Evolutionary conservation across 2,888 invertebrate genomes (phyloP).

Genomic region (Celastrina argiolus): DNA sequence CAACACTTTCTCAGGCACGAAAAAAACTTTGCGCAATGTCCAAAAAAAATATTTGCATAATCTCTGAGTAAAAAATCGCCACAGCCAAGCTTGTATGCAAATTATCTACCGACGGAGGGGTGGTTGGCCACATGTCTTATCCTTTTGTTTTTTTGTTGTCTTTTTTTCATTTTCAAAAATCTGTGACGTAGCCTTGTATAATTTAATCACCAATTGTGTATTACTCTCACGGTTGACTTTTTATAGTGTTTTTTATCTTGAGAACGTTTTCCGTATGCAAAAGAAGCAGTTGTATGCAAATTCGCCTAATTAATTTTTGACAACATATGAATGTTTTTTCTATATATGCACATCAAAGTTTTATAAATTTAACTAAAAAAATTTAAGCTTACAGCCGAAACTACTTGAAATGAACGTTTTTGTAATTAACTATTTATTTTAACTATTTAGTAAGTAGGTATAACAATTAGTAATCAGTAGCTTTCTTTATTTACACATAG

Average conservation of each 20-base stretch:
- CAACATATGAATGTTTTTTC: too few relatives aligned
- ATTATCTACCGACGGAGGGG: conserved; percentile 51
- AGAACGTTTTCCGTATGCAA: conserved; percentile 29
- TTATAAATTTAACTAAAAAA: too few relatives aligned
- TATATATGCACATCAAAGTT: too few relatives aligned
- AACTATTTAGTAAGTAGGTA: too few relatives aligned
- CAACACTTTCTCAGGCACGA: conserved; percentile 42
- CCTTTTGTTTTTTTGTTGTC: conserved; percentile 41
- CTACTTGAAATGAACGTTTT: too few relatives aligned
- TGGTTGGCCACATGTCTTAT: conserved; percentile 45
- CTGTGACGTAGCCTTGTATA: conserved; percentile 64
- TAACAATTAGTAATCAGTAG: too few relatives aligned
- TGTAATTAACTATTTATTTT: too few relatives aligned
- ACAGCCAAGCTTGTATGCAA: conserved; percentile 58
- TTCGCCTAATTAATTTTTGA: neutral
- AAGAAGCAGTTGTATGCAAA: conserved; percentile 11
- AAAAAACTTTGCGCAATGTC: conserved; percentile 51
- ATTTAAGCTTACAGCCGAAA: too few relatives aligned
- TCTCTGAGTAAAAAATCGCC: conserved; percentile 69
- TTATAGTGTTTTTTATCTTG: conserved; percentile 41
- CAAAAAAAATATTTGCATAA: conserved; percentile 73
- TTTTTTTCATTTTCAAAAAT: conserved; percentile 51
- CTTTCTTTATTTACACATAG: too few relatives aligned
- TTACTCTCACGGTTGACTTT: conserved; percentile 56
- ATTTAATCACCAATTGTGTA: conserved; percentile 58